Evolutionary conservation across 2,888 invertebrate genomes (phyloP), one percentile per base, ranked within the genome.

Genomic region (Chymomyza procnemis): DNA sequence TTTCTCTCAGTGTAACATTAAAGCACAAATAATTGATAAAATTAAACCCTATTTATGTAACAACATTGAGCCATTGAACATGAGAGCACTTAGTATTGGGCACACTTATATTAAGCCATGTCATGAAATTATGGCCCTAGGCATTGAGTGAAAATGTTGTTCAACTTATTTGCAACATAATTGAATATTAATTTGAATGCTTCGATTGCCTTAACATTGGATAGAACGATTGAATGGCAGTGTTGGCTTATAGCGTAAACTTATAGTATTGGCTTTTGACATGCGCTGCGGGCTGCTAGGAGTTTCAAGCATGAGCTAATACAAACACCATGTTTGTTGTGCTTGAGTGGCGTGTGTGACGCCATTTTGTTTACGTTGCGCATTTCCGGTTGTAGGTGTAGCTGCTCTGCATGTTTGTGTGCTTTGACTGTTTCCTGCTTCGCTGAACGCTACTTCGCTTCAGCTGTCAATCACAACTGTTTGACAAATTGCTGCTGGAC

Each of bases 401-500:
- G 47, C n/a, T n/a, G n/a, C n/a, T n/a, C n/a, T n/a, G 55, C 59
- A 26, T 61, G 57, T 18, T 41, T 52, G 41, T 52, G 61, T 61
- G 34, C 52, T 48, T 26, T 16, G 61, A 3, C n/a, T 5, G 48
- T 21, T 71, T 76, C 58, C 64, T 70, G 74, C 73, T 64, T 73
- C 71, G 66, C 61, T 18, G 58, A 21, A 19, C 52, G 58, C 41
- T 78, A 74, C 73, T 65, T 78, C 71, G 69, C 72, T 74, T 77
- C 69, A 75, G 72, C 85, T 87, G 83, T 85, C 83, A 84, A 87
- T 84, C 85, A 85, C 80, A 87, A 80, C 78, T 75, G 83, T 61
- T 75, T 84, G 84, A 84, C 84, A 84, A 84, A 87, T 84, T 84
- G 85, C 80, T 84, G 80, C 85, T 78, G 85, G 76, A 82, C 80